Evolutionary conservation across 2,888 invertebrate genomes (phyloP), one percentile per base, ranked within the genome.

Genomic region (Bellardia pandia): DNA sequence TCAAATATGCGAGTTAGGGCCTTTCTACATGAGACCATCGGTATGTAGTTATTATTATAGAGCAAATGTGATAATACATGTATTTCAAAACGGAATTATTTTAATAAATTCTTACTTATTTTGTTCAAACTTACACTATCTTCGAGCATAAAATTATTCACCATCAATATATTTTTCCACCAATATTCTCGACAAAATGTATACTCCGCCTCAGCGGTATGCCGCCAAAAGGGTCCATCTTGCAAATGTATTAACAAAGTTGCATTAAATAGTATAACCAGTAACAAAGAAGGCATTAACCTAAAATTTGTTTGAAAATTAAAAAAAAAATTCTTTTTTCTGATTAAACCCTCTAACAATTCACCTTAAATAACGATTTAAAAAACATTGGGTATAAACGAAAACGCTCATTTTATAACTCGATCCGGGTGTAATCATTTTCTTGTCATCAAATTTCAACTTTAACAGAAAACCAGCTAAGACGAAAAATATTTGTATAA

Each of bases 401-500:
- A 80, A 85, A 13, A 90, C 53, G 45, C 90, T 90, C n/a, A 48
- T n/a, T 2, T 74, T 6, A 9, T 81, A 68, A 30, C 66, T 86
- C 0, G 92, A 86, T 4, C 82, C 85, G 0, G 74, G 60, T 13
- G 86, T 87, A 6, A 92, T 86, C 33, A 89, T 78, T 11, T 90
- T 84, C 0, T 88, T 86, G 37, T 90, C 83, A 23, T 90, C 88
- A 53, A 92, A 92, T 72, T 90, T 91, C 3, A 91, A 84, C 68
- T 90, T 91, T 0, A 94, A 94, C 30, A 95, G 91, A 91, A 95
- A 95, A 0, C 94, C 95, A 1, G 95, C 95, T 88, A 95, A 94
- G 0, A 94, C 94, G 91, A 95, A 94, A 92, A 95, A 95, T 0
- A 94, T 94, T 88, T 95, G 95, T 88, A 95, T 93, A 92, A 94